Base-by-base conservation (phyloP, 2,888 invertebrate species). In the Notodonta dromedarius region DNA sequence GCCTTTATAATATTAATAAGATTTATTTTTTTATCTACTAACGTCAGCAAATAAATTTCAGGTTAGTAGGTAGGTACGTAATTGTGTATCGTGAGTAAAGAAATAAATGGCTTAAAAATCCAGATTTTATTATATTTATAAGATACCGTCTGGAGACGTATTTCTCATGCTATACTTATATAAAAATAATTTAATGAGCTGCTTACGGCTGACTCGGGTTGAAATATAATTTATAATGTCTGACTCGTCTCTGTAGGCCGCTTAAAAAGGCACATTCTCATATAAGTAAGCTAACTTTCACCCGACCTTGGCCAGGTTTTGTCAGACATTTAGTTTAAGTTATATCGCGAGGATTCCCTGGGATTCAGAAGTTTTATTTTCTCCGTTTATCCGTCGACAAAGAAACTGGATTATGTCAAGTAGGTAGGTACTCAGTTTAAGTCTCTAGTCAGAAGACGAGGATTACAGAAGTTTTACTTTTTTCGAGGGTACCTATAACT, bases 311-410 rank as follows among this genome's bases (percentile, higher is more conserved):
- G 50, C 64, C 60, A 62, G 66, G 63, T 66, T 72, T 65, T 63
- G 66, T 59, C 59, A 61, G 67, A 67, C 57, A 60, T 70, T 66
- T 65, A 70, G 62, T 68, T 66, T 61, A 67, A 67, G 72, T 65
- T 73, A 69, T 71, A 69, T 74, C 59, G 67, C 60, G 57, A 59
- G 71, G 68, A 67, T 72, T 74, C 56, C 53, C 57, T 35, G 62
- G 71, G 71, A 73, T 77, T 76, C 69, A 59, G 69, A 69, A 73
- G 73, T 77, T 76, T 77, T 77, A 76, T 77, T 77, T 73, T 76
- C 67, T 66, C 51, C 59, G 76, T 66, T 76, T 69, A 76, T 72
- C 60, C 67, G 58, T 62, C 66, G 66, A 74, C 67, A 74, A 70
- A 74, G 75, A 71, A 77, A 76, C 67, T 77, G 65, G 75, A 76